Evolutionary conservation across 2,888 invertebrate genomes (phyloP).

Genomic region (Caenorhabditis sp.): DNA sequence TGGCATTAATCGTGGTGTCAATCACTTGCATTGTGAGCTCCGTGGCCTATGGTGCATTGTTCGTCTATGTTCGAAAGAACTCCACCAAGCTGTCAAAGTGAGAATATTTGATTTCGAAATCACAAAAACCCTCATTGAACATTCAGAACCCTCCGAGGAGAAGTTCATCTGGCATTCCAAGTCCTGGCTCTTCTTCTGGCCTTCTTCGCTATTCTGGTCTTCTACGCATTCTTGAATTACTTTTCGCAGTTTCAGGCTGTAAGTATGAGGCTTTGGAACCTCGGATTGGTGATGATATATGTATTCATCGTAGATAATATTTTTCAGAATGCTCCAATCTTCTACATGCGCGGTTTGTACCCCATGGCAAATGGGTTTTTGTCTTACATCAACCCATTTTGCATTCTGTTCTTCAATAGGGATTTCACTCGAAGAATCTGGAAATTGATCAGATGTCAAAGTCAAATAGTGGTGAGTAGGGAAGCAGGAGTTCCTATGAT

Average conservation of each 20-base stretch:
- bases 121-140: neutral
- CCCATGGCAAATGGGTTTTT: slow-evolving; percentile 57
- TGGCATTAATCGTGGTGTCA: slow-evolving; percentile 50
- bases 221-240: slow-evolving; percentile 54
- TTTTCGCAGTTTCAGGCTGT: slow-evolving; percentile 52
- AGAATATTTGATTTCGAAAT: neutral
- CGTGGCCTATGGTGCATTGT: slow-evolving; percentile 30
- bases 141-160: slow-evolving; percentile 46
- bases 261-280: neutral
- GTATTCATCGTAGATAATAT: too few relatives aligned
- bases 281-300: too few relatives aligned
- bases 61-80: slow-evolving; percentile 22
- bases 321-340: slow-evolving; percentile 55
- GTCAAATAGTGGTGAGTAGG: neutral
- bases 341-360: slow-evolving; percentile 53
- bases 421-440: slow-evolving; percentile 15
- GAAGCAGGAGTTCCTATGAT: too few relatives aligned
- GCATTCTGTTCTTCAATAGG: slow-evolving; percentile 40
- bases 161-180: slow-evolving; percentile 51
- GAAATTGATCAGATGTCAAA: neutral
- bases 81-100: slow-evolving; percentile 34
- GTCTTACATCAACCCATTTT: slow-evolving; percentile 58
- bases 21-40: slow-evolving; percentile 43
- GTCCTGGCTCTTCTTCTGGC: slow-evolving; percentile 45
- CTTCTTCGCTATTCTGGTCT: slow-evolving; percentile 51